These are phyloP conservation scores for Gryllus bimaculatus DNA, from an alignment of 1,140 invertebrate genomes.

Conservation along the genomic window DNA sequence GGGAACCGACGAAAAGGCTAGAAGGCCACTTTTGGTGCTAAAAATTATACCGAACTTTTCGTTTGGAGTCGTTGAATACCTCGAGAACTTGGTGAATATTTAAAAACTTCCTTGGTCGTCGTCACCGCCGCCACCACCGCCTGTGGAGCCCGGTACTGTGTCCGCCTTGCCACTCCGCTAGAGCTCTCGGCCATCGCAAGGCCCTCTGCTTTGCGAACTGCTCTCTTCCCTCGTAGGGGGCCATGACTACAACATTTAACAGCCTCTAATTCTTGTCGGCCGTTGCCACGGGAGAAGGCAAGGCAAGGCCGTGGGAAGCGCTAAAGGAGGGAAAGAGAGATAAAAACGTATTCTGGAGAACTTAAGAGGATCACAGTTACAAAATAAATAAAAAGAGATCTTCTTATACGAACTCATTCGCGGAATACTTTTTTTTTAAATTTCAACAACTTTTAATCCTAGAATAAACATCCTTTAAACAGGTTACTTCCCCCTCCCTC, in stretches of 20 bases:
- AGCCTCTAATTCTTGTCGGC: background rate
- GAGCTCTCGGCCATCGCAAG: no score
- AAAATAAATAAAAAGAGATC: background rate
- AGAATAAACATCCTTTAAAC: no score
- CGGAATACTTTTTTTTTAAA: background rate
- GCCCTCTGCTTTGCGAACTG: no score
- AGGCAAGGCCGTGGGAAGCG: background rate
- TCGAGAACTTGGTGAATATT: background rate
- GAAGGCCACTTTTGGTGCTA: background rate
- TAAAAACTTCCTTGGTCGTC: background rate
- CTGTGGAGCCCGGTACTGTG: background rate
- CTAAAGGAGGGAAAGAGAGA: background rate
- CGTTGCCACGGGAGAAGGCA: background rate
- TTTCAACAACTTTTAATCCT: background rate
- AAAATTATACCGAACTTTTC: constrained; percentile 1
- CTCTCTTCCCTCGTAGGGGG: background rate
- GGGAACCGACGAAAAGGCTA: background rate
- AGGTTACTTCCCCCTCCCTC: no score
- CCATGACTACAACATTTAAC: background rate
- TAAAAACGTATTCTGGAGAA: background rate
- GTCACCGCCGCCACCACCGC: no score
- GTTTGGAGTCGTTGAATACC: background rate
- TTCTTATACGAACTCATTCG: background rate
- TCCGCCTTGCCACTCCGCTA: background rate
- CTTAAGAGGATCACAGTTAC: background rate